phyloP scores from a whole-genome alignment of 2,113 vertebrate genomes.

The Tenebrosternarchus preto region DNA sequence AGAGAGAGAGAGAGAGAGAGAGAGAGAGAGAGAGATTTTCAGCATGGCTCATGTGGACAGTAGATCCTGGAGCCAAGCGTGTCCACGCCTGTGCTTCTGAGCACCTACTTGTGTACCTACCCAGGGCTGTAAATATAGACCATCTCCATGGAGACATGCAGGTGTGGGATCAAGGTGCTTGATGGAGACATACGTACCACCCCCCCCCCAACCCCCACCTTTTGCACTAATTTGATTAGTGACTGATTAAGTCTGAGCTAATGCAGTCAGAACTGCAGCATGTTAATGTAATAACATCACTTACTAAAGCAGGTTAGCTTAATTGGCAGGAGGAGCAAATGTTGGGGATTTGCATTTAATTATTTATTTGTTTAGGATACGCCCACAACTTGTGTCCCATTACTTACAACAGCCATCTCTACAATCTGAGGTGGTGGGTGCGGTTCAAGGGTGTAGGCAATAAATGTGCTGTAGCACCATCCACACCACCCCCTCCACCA shows the following conservation, averaged over 20 bases:
- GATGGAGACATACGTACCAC: slow-evolving; percentile 50
- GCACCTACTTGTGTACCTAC: too few species aligned
- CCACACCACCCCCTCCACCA: background rate
- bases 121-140: background rate
- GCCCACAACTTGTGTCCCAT: slow-evolving; percentile 67
- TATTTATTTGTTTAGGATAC: slow-evolving; percentile 79
- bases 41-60: too few species aligned
- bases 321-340: slow-evolving; percentile 77
- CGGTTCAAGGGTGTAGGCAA: slow-evolving; percentile 71
- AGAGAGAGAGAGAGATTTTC: background rate
- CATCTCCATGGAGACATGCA: slow-evolving; percentile 44
- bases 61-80: too few species aligned
- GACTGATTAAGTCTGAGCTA: slow-evolving; percentile 79
- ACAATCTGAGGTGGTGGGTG: slow-evolving; percentile 69
- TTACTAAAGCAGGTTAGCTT: slow-evolving; percentile 81
- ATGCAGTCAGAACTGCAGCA: slow-evolving; percentile 77
- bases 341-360: slow-evolving; percentile 79
- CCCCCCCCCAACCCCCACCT: slow-evolving; percentile 75
- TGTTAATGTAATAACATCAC: slow-evolving; percentile 82
- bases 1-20: slow-evolving; percentile 7
- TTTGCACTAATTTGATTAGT: slow-evolving; percentile 74
- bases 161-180: slow-evolving; percentile 72
- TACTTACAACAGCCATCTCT: slow-evolving; percentile 71
- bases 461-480: slow-evolving; percentile 46
- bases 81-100: too few species aligned